Evolutionary conservation across 2,113 vertebrate species (phyloP).

Genomic region (Trinectes maculatus): DNA sequence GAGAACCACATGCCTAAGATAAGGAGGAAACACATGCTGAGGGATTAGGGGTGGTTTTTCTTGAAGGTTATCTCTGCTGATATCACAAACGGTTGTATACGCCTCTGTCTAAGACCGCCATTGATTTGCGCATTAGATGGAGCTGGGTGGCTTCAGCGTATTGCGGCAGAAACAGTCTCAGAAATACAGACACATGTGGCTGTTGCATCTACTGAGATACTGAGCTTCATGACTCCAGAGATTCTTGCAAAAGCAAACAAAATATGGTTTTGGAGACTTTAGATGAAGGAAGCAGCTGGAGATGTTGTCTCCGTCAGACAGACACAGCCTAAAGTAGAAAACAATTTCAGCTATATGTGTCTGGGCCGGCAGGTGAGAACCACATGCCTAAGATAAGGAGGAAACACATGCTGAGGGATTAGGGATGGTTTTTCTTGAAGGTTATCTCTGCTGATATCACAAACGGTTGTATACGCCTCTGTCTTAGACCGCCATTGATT

Average conservation of each 20-base stretch:
- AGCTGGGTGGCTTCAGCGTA: constrained; percentile 47
- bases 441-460: constrained; percentile 63
- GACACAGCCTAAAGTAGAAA: constrained; percentile 45
- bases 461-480: constrained; percentile 52
- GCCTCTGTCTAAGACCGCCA: constrained; percentile 44
- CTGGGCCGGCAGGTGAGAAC: constrained; percentile 62
- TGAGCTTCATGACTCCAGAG: too few relatives aligned
- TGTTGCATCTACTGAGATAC: too few relatives aligned
- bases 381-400: constrained; percentile 51
- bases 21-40: constrained; percentile 55
- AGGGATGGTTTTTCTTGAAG: constrained; percentile 58
- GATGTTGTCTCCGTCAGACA: constrained; percentile 39
- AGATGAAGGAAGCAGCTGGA: constrained; percentile 32
- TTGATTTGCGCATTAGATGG: constrained; percentile 56
- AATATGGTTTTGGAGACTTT: constrained; percentile 27
- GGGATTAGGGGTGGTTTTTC: constrained; percentile 51
- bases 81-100: constrained; percentile 58
- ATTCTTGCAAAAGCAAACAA: too few relatives aligned
- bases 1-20: constrained; percentile 54
- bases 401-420: constrained; percentile 58
- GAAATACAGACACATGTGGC: too few relatives aligned
- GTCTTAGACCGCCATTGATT: constrained; percentile 54
- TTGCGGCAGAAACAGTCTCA: constrained; percentile 31
- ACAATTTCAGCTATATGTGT: constrained; percentile 66
- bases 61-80: constrained; percentile 67